Percentiles rank a stretch among this genome's conserved stretches.
These are phyloP conservation scores for Schizothorax lantsangensis DNA, from an alignment of 2,797 vertebrate species.

Conservation along the genomic window DNA sequence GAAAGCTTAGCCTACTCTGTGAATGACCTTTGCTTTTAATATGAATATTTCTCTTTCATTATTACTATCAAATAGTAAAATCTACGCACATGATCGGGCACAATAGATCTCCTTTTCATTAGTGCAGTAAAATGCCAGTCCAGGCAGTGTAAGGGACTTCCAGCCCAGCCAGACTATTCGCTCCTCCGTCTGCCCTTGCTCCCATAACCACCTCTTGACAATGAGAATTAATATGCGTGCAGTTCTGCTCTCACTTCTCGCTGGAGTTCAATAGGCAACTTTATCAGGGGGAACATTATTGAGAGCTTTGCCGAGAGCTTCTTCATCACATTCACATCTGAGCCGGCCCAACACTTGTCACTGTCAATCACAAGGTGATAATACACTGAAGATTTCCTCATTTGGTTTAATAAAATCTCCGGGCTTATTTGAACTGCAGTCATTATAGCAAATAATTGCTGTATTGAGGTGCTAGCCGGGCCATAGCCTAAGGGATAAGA, in stretches of 20 bases:
- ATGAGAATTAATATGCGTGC: conserved; percentile 93
- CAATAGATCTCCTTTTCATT: conserved; percentile 88
- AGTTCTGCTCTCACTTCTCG: conserved; percentile 78
- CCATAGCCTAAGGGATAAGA: conserved; percentile 94
- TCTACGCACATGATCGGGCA: conserved; percentile 88
- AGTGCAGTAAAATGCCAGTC: conserved; percentile 92
- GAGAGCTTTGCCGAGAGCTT: conserved; percentile 92
- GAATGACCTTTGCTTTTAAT: conserved; percentile 99
- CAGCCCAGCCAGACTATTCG: conserved; percentile 71
- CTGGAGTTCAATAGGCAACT: conserved; percentile 90
- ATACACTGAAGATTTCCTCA: conserved; percentile 99
- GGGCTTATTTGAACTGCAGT: conserved; percentile 98
- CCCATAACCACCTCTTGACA: conserved; percentile 76
- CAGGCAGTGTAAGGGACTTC: conserved; percentile 77
- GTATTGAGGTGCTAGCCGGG: conserved; percentile 92
- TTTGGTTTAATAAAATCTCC: conserved; percentile 99
- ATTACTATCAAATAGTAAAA: conserved; percentile 92
- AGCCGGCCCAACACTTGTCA: conserved; percentile 94
- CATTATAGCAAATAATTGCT: conserved; percentile 99
- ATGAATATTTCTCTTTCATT: conserved; percentile 95
- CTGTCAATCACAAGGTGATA: conserved; percentile 99
- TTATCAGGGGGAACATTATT: conserved; percentile 98
- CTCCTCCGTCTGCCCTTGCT: conserved; percentile 36
- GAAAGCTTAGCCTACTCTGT: conserved; percentile 89
- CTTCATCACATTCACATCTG: conserved; percentile 94